Evolutionary conservation across 2,113 vertebrate species (phyloP), one percentile per base, ranked within the genome.

Genomic region (Verasper variegatus): DNA sequence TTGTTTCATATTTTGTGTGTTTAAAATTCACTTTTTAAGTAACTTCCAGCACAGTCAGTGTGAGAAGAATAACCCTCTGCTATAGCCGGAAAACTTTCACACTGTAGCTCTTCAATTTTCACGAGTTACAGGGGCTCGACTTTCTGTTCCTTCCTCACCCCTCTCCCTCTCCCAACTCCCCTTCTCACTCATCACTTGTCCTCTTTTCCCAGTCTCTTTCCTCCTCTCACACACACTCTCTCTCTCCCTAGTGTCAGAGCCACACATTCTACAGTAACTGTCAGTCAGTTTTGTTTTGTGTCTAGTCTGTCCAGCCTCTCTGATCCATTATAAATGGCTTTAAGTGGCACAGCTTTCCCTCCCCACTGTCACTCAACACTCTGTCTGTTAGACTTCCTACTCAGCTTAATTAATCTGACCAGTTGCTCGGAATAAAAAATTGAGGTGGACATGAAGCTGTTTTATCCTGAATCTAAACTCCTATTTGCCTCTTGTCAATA

Each of bases 301-400:
- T 86, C 64, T 75, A 67, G 86, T 80, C 76, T 55, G 27, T 72
- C 73, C 83, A 74, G 74, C 58, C 71, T 59, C 82, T 89, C 88
- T 89, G 86, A 84, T 91, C 85, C 80, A 91, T 91, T 82, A 71
- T 37, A 89, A 91, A 91, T 78, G 83, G 70, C 81, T 78, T 13
- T 82, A 85, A 89, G 83, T 88, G 81, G 80, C 78, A 60, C 83
- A 80, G 72, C 57, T 20, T 57, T 83, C 71, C 71, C 86, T 78
- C 58, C 20, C 40, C 11, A 12, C 40, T 42, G 40, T 12, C 40
- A 42, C 40, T 42, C 40, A 42, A 42, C 40, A 42, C 12, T 42
- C 40, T 42, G 40, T 42, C 40, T 12, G 13, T 42, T 42, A 42
- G 10, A 42, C 3, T 42, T 42, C 40, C 40, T 42, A 2, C 40